A percentile compares a stretch with the other conserved stretches of the same genome.
Evolutionary conservation across 2,113 vertebrate species (phyloP).

Genomic region (Perognathus longimembris): DNA sequence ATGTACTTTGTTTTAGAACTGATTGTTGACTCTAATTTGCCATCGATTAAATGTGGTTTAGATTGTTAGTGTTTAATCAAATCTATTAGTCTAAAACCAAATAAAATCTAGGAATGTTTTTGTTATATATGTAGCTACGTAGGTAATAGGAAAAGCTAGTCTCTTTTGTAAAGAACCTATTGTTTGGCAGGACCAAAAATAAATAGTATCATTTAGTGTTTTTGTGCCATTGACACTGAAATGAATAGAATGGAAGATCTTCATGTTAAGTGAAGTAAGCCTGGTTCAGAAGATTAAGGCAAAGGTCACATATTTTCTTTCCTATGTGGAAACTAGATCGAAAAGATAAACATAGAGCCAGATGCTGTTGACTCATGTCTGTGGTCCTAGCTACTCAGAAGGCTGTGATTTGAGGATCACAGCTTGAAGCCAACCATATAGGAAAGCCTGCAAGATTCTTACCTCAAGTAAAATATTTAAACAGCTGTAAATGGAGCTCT

Average conservation of each 20-base stretch:
- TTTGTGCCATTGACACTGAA: not conserved
- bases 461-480: too few species aligned
- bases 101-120: constrained; percentile 38
- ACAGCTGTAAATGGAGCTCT: too few species aligned
- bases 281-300: not conserved
- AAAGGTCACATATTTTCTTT: too few species aligned
- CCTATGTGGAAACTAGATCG: too few species aligned
- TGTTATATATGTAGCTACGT: constrained; percentile 30
- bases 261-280: too few species aligned
- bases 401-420: too few species aligned
- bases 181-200: not conserved
- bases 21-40: constrained; percentile 15
- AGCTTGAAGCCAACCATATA: too few species aligned
- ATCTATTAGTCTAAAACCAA: not conserved
- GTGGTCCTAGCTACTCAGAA: too few species aligned
- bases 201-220: not conserved
- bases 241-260: too few species aligned
- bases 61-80: not conserved
- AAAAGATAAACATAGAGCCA: too few species aligned
- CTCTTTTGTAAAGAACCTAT: not conserved
- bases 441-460: too few species aligned
- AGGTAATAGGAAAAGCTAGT: not conserved
- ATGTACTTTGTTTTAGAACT: not conserved
- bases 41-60: constrained; percentile 36
- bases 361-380: too few species aligned